Percentiles rank a stretch among this genome's conserved stretches.
Conservation (phyloP, 1,140 invertebrate genomes). For the Tetramorium simillimum region DNA sequence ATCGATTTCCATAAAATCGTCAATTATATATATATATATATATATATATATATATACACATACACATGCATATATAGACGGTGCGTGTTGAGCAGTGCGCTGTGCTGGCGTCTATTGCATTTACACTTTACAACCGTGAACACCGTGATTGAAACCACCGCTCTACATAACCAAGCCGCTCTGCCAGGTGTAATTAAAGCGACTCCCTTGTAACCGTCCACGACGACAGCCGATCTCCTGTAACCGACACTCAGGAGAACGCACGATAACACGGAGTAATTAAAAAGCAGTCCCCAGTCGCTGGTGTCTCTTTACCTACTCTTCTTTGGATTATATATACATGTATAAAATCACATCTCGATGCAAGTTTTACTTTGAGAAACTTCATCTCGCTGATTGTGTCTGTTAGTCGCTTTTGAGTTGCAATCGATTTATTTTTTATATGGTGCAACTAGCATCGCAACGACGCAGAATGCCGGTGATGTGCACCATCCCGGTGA, state of each 20-base stretch:
- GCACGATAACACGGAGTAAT: slow-evolving; percentile 19
- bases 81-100: not conserved
- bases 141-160: slow-evolving; percentile 66
- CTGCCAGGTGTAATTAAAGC: slow-evolving; percentile 66
- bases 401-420: not conserved
- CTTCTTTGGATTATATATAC: not conserved
- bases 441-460: slow-evolving; percentile 5
- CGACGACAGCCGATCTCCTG: slow-evolving; percentile 44
- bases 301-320: not conserved
- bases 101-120: slow-evolving; percentile 55
- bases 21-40: slow-evolving; percentile 30
- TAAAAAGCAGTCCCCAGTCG: slow-evolving; percentile 21
- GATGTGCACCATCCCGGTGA: slow-evolving; percentile 13
- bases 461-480: slow-evolving; percentile 26
- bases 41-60: not conserved
- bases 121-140: slow-evolving; percentile 65
- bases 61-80: not conserved
- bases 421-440: slow-evolving; percentile 47
- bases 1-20: slow-evolving; percentile 68
- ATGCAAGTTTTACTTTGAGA: not conserved
- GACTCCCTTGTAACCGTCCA: slow-evolving; percentile 31
- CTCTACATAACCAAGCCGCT: slow-evolving; percentile 62
- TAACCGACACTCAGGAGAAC: slow-evolving; percentile 51
- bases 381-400: not conserved
- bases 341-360: too few relatives aligned